phyloP scores from a whole-genome alignment of 2,797 vertebrate genomes.

The Meda fulgida region DNA sequence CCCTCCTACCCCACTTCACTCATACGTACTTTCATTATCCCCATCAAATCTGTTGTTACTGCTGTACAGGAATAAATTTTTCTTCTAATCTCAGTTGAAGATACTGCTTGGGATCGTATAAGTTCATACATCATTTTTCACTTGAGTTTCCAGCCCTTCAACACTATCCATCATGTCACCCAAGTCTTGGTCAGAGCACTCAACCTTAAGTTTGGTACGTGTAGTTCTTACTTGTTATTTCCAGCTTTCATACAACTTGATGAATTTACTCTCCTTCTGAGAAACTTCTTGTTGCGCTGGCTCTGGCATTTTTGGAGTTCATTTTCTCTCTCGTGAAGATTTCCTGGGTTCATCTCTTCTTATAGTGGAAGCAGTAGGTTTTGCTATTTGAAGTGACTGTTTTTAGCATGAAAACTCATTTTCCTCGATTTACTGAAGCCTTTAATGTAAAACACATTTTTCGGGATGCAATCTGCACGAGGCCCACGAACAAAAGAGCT shows the following conservation, averaged over 20 bases:
- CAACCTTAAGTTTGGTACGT: constrained; percentile 42
- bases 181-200: constrained; percentile 50
- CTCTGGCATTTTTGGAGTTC: constrained; percentile 13
- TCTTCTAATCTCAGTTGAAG: too few relatives aligned
- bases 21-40: too few relatives aligned
- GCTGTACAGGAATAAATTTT: too few relatives aligned
- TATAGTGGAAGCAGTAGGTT: not conserved
- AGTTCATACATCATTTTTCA: not conserved
- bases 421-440: too few relatives aligned
- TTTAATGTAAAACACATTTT: too few relatives aligned
- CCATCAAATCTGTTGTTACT: too few relatives aligned
- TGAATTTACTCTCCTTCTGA: constrained; percentile 49
- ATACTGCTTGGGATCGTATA: too few relatives aligned
- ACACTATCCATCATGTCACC: constrained; percentile 47
- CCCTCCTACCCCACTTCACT: too few relatives aligned
- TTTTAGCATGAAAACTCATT: too few relatives aligned
- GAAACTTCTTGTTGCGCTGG: constrained; percentile 51
- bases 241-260: not conserved
- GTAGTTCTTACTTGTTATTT: not conserved
- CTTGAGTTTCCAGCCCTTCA: constrained; percentile 37
- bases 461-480: too few relatives aligned
- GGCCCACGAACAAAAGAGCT: too few relatives aligned
- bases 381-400: constrained; percentile 29
- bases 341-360: constrained; percentile 21
- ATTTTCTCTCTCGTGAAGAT: constrained; percentile 50